phyloP scores from a whole-genome alignment of 2,797 vertebrate genomes.

The Lemur catta region DNA sequence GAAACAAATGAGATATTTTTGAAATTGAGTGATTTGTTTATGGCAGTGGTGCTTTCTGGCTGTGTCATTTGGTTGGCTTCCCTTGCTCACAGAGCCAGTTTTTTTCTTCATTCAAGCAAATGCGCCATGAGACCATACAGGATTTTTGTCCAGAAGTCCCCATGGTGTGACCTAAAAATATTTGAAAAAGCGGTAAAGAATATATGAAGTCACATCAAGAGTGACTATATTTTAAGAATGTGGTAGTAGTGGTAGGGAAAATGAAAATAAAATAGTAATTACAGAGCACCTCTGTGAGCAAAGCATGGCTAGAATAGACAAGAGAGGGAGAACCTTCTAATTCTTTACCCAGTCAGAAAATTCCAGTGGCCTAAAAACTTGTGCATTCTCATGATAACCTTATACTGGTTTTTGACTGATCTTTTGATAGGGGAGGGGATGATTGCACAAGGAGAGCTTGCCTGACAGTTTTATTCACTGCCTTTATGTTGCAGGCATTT shows the following conservation, averaged over 20 bases:
- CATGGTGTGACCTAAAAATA: neutral
- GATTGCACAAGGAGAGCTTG: neutral
- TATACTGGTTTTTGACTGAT: neutral
- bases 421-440: neutral
- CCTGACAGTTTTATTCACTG: neutral
- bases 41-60: neutral
- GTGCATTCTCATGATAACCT: neutral
- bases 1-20: neutral
- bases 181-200: neutral
- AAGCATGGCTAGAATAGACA: neutral
- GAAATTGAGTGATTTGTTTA: neutral
- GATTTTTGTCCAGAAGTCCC: neutral
- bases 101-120: neutral
- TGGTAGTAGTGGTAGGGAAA: neutral
- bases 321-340: neutral
- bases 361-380: neutral
- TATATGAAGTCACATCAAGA: neutral
- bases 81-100: neutral
- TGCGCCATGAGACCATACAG: neutral
- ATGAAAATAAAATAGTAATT: neutral
- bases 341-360: neutral
- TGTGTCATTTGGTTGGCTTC: neutral
- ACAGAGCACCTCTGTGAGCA: neutral
- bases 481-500: neutral
- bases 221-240: neutral